Conservation (phyloP, 2,888 invertebrate genomes). For the Lamellibrachia satsuma region DNA sequence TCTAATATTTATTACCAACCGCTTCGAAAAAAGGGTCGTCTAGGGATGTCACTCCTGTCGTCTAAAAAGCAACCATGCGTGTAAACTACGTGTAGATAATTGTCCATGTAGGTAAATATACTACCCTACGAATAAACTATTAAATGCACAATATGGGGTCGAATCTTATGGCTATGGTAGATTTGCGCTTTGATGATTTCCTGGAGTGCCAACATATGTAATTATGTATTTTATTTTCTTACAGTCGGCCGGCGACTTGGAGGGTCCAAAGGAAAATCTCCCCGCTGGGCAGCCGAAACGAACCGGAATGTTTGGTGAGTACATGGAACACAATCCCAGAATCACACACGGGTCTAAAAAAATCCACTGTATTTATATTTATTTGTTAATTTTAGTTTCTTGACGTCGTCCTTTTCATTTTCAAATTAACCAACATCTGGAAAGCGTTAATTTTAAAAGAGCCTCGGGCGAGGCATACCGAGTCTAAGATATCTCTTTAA, state of each 20-base stretch:
- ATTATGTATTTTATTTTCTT: neutral
- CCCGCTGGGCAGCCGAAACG: neutral
- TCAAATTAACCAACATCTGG: neutral
- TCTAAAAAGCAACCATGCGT: too few species aligned
- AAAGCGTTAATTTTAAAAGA: neutral
- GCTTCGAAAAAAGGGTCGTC: too few species aligned
- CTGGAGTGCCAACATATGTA: neutral
- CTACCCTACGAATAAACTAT: too few species aligned
- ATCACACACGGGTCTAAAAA: neutral
- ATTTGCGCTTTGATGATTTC: too few species aligned
- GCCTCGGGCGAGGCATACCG: neutral
- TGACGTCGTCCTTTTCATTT: neutral
- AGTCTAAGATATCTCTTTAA: neutral
- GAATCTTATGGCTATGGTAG: too few species aligned
- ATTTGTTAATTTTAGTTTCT: neutral
- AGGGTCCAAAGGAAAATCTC: neutral
- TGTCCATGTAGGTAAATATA: too few species aligned
- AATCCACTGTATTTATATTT: too few species aligned
- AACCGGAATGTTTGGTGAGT: neutral
- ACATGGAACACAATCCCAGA: neutral
- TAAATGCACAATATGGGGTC: too few species aligned
- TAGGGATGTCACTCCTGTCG: too few species aligned
- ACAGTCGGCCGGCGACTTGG: slow-evolving; percentile 8
- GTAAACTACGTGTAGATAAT: too few species aligned
- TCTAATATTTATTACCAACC: too few species aligned